phyloP scores from a whole-genome alignment of 2,113 vertebrate genomes.

The Copsychus sechellarum region DNA sequence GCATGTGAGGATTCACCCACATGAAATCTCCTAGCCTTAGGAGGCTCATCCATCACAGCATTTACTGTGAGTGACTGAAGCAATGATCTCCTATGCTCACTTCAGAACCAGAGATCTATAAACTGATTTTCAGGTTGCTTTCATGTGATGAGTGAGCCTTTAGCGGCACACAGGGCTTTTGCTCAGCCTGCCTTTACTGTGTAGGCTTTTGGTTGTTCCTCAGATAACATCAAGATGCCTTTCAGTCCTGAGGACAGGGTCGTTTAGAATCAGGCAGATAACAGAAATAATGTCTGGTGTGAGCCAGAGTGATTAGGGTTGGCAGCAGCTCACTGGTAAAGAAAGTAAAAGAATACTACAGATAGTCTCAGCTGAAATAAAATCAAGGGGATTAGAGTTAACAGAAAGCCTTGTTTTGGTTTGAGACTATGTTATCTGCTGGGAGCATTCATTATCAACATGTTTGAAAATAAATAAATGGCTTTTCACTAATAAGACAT shows the following conservation, averaged over 20 bases:
- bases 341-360: conserved; percentile 41
- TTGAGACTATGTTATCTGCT: conserved; percentile 51
- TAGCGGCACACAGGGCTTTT: background rate
- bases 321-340: conserved; percentile 38
- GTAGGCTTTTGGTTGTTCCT: background rate
- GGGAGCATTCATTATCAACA: conserved; percentile 41
- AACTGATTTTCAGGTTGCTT: background rate
- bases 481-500: conserved; percentile 38
- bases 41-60: background rate
- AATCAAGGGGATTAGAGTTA: conserved; percentile 33
- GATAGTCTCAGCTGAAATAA: conserved; percentile 49
- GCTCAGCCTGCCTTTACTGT: conserved; percentile 1
- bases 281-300: conserved; percentile 25
- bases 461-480: conserved; percentile 58
- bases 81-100: background rate
- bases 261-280: conserved; percentile 41
- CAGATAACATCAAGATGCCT: conserved; percentile 45
- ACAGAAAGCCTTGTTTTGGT: conserved; percentile 47
- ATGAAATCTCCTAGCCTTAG: background rate
- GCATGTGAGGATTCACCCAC: background rate
- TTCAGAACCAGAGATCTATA: background rate
- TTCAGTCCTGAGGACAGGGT: conserved; percentile 3
- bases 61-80: background rate
- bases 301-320: conserved; percentile 37
- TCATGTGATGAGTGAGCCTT: background rate